Conservation (phyloP, 2,888 invertebrate species). For the Pyrrhosoma nymphula region DNA sequence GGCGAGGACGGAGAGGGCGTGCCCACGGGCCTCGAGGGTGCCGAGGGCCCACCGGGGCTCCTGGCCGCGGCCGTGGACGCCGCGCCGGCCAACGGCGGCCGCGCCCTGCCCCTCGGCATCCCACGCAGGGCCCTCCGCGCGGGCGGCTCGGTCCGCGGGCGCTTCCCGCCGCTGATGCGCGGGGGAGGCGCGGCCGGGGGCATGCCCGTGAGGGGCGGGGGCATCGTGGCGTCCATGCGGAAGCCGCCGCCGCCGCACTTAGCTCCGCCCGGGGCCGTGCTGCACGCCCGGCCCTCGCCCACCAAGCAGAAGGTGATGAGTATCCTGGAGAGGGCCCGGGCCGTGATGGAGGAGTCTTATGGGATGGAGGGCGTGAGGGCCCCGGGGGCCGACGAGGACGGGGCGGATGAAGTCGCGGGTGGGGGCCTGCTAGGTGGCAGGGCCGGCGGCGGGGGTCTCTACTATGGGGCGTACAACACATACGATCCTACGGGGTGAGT, state of each 20-base stretch:
- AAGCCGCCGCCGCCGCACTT: conserved; percentile 75
- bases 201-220: conserved; percentile 52
- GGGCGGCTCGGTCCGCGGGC: conserved; percentile 47
- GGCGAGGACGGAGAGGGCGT: conserved; percentile 74
- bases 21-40: conserved; percentile 75
- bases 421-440: conserved; percentile 49
- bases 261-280: conserved; percentile 79
- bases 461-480: conserved; percentile 68
- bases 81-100: conserved; percentile 74
- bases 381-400: conserved; percentile 53
- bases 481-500: conserved; percentile 68
- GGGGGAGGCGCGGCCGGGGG: conserved; percentile 62
- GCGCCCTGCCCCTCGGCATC: conserved; percentile 73
- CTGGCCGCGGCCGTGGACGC: conserved; percentile 75
- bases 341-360: conserved; percentile 90
- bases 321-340: conserved; percentile 89
- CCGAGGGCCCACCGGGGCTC: conserved; percentile 71
- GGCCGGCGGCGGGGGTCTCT: conserved; percentile 61
- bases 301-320: conserved; percentile 91
- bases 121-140: conserved; percentile 72
- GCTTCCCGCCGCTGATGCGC: conserved; percentile 63
- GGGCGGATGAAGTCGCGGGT: conserved; percentile 45
- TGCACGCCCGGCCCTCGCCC: conserved; percentile 74
- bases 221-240: conserved; percentile 54
- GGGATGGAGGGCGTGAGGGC: conserved; percentile 74